Evolutionary conservation across 2,888 invertebrate genomes (phyloP).

Genomic region (Sesia apiformis): DNA sequence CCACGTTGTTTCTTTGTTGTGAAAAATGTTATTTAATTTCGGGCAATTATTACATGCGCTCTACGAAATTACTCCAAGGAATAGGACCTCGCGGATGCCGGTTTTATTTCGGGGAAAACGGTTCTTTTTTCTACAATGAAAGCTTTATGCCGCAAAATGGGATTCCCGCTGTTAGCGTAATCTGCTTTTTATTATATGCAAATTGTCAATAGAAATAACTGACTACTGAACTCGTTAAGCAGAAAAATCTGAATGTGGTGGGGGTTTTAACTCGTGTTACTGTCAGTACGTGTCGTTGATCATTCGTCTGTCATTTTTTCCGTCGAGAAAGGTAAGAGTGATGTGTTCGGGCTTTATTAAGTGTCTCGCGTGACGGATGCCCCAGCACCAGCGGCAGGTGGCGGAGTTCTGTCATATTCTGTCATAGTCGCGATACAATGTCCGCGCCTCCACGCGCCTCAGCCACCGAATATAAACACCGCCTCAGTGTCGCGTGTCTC

Average conservation of each 20-base stretch:
- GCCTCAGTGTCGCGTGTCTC: conserved; percentile 13
- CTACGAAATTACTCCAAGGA: conserved; percentile 70
- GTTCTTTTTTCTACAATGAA: conserved; percentile 50
- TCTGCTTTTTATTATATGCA: conserved; percentile 43
- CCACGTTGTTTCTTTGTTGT: conserved; percentile 61
- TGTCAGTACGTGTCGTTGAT: conserved; percentile 9
- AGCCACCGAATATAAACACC: not conserved
- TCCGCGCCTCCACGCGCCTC: not conserved
- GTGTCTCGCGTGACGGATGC: conserved; percentile 61
- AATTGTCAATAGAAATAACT: conserved; percentile 25
- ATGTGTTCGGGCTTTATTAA: conserved; percentile 53
- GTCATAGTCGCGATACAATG: not conserved
- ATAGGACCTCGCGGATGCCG: conserved; percentile 51
- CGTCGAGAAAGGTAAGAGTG: conserved; percentile 24
- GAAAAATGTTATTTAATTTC: conserved; percentile 71
- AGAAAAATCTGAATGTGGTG: too few species aligned
- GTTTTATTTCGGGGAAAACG: conserved; percentile 48
- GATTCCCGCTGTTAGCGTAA: conserved; percentile 53
- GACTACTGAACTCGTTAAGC: not conserved
- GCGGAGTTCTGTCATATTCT: not conserved
- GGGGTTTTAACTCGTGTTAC: conserved; percentile 7
- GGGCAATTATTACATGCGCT: conserved; percentile 70
- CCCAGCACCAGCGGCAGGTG: conserved; percentile 39
- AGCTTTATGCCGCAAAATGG: conserved; percentile 53
- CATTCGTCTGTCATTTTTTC: conserved; percentile 16